phyloP scores from a whole-genome alignment of 2,888 invertebrate species.

The Bibio marci region DNA sequence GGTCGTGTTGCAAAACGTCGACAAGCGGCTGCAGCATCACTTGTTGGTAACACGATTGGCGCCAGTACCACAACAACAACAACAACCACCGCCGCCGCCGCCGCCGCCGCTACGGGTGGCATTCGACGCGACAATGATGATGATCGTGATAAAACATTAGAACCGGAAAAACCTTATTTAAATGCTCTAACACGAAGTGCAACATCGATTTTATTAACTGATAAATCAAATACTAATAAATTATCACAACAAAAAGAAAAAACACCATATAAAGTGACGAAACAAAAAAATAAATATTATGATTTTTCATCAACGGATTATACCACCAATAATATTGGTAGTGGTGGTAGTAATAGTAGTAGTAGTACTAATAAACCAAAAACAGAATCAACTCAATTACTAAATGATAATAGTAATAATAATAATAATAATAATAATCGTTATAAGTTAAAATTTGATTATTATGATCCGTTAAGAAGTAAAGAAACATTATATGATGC shows the following conservation, averaged over 20 bases:
- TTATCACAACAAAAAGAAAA: constrained; percentile 31
- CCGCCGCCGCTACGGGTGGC: background rate
- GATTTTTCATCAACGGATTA: constrained; percentile 16
- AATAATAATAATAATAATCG: background rate
- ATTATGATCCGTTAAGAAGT: constrained; percentile 12
- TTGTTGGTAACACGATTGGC: too few species aligned
- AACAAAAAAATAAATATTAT: constrained; percentile 21
- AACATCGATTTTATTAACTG: constrained; percentile 52
- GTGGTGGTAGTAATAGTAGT: constrained; percentile 23
- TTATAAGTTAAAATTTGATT: constrained; percentile 4
- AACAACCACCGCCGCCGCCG: constrained; percentile 4
- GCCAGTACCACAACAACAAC: constrained; percentile 12
- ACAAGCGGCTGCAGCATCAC: constrained; percentile 18
- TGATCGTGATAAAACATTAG: constrained; percentile 52
- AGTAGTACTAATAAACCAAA: constrained; percentile 13
- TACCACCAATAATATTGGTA: too few species aligned
- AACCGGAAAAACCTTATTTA: constrained; percentile 33
- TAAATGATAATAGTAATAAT: constrained; percentile 10
- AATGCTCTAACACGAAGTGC: constrained; percentile 47
- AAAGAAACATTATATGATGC: constrained; percentile 22
- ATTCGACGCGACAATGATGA: constrained; percentile 31
- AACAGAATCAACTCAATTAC: constrained; percentile 12
- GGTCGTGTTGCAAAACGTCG: constrained; percentile 48
- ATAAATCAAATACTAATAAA: constrained; percentile 43
- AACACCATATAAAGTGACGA: constrained; percentile 23